Conservation (phyloP, 2,113 vertebrate genomes). For the Labeo catla region DNA sequence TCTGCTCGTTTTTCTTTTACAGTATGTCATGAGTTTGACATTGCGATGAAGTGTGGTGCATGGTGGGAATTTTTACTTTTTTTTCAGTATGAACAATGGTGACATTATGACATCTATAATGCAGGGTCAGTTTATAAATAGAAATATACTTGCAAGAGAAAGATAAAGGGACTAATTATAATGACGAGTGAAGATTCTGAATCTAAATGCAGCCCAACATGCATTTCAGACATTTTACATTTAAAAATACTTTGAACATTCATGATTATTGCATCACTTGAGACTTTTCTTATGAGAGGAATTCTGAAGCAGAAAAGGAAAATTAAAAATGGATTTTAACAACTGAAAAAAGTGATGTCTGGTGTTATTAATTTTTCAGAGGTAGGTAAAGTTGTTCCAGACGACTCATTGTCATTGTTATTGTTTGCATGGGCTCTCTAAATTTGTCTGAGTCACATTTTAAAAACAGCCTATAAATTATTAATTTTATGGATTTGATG, state of each 20-base stretch:
- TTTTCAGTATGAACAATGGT: not conserved
- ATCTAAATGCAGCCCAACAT: not conserved
- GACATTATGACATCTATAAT: not conserved
- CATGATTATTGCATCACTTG: not conserved
- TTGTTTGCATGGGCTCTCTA: not conserved
- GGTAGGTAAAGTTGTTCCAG: not conserved
- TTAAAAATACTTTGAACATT: not conserved
- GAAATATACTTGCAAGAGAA: not conserved
- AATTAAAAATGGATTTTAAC: conserved; percentile 12
- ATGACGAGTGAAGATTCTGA: not conserved
- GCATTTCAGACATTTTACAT: not conserved
- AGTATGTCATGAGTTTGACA: conserved; percentile 3
- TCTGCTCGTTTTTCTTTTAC: no score
- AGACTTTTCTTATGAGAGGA: not conserved
- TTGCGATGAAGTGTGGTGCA: not conserved
- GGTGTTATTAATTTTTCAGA: conserved; percentile 44
- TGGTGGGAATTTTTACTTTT: not conserved
- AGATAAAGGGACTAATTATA: not conserved
- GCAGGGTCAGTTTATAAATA: not conserved
- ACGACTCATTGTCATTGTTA: conserved; percentile 10
- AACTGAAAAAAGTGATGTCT: conserved; percentile 15
- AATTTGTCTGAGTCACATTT: not conserved
- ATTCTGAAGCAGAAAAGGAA: conserved; percentile 21
- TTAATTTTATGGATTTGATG: conserved; percentile 3
- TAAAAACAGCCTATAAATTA: not conserved